phyloP scores from a whole-genome alignment of 2,113 vertebrate species.

The Ochotona princeps region DNA sequence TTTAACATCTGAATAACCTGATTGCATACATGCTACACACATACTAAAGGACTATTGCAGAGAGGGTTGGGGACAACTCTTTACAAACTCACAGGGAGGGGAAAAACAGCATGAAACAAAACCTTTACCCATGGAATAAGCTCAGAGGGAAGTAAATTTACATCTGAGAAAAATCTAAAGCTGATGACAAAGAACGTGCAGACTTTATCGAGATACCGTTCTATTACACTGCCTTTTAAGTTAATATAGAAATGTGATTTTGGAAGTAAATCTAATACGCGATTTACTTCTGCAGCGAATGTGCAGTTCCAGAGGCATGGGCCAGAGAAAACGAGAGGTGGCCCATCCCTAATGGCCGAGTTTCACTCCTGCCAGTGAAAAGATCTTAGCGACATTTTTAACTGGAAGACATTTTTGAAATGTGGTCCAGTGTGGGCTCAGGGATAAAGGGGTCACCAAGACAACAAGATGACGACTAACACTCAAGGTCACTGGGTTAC shows the following conservation, averaged over 20 bases:
- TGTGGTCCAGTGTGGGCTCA: too few relatives aligned
- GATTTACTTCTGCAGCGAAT: neutral
- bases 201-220: slow-evolving; percentile 4
- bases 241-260: neutral
- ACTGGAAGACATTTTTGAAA: neutral
- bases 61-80: neutral
- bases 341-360: neutral
- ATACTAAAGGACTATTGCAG: neutral
- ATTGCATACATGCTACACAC: neutral
- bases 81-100: neutral
- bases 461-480: too few relatives aligned
- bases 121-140: neutral
- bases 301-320: neutral
- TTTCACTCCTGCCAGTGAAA: neutral
- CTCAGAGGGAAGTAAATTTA: slow-evolving; percentile 18
- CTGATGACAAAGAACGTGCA: slow-evolving; percentile 1
- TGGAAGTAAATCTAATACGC: slow-evolving; percentile 36
- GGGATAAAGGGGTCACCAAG: too few relatives aligned
- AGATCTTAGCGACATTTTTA: neutral
- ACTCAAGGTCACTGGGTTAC: too few relatives aligned
- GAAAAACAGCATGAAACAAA: slow-evolving; percentile 21
- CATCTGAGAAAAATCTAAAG: slow-evolving; percentile 5
- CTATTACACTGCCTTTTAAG: neutral
- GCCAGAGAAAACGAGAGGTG: neutral
- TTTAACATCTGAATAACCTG: neutral